Evolutionary conservation across 2,113 vertebrate genomes (phyloP).

Genomic region (Rhizomys pruinosus): DNA sequence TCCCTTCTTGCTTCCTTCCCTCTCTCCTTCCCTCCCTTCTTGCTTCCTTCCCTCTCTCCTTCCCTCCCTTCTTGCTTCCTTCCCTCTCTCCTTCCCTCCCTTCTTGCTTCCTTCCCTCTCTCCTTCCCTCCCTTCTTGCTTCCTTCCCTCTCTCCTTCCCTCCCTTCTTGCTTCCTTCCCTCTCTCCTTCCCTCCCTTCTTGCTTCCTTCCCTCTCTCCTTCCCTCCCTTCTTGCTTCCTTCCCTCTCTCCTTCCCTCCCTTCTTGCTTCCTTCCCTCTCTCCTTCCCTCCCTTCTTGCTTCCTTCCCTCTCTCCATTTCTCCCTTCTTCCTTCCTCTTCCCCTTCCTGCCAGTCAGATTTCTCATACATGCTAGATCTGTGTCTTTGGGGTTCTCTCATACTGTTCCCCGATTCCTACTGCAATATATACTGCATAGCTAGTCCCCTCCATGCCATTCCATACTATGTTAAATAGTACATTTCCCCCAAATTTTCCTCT

Average conservation of each 20-base stretch:
- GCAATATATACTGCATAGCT: not conserved
- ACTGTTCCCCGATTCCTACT: not conserved
- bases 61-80: too few species aligned
- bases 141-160: rapidly evolving
- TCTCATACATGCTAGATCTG: not conserved
- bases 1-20: not conserved
- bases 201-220: not conserved
- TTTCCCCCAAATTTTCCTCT: not conserved
- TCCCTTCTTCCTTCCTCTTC: too few species aligned
- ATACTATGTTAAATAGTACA: not conserved
- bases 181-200: too few species aligned
- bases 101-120: not conserved
- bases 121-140: too few species aligned
- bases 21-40: not conserved
- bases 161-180: too few species aligned
- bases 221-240: too few species aligned
- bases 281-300: not conserved
- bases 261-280: too few species aligned
- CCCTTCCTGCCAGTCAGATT: too few species aligned
- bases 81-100: too few species aligned
- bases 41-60: rapidly evolving
- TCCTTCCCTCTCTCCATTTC: not conserved
- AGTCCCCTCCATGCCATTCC: not conserved
- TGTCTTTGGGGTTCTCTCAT: not conserved
- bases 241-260: too few species aligned